Evolutionary conservation across 2,888 invertebrate species (phyloP).

Genomic region (Elegia similella): DNA sequence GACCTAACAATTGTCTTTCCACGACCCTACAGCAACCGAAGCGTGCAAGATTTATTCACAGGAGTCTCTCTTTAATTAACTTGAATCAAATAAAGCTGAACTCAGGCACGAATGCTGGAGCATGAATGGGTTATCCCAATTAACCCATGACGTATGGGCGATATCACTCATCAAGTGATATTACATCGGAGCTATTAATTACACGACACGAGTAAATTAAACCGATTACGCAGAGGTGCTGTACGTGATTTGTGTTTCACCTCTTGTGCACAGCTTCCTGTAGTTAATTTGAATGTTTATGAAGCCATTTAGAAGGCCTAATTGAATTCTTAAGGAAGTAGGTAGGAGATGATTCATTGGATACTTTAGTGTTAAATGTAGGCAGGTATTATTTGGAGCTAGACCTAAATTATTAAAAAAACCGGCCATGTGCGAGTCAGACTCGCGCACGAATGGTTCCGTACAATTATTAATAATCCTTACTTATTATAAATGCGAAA

Average conservation of each 20-base stretch:
- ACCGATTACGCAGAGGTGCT: slow-evolving; percentile 14
- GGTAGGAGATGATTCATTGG: background rate
- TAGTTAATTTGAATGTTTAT: background rate
- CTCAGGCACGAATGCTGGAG: slow-evolving; percentile 9
- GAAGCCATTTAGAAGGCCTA: background rate
- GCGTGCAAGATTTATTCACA: slow-evolving; percentile 4
- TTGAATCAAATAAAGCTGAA: slow-evolving; percentile 15
- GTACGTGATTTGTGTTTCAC: slow-evolving; percentile 17
- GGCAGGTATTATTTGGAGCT: too few relatives aligned
- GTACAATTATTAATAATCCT: too few relatives aligned
- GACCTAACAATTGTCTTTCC: background rate
- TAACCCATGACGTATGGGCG: slow-evolving; percentile 21
- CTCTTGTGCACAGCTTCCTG: background rate
- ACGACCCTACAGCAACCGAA: background rate
- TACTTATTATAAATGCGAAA: too few relatives aligned
- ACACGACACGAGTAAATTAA: slow-evolving; percentile 17
- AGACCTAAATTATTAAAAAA: too few relatives aligned
- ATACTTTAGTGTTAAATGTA: too few relatives aligned
- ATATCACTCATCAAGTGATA: slow-evolving; percentile 18
- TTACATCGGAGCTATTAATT: slow-evolving; percentile 18
- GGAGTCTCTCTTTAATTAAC: slow-evolving; percentile 14
- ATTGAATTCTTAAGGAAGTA: background rate
- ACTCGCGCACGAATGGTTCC: too few relatives aligned
- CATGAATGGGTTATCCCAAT: slow-evolving; percentile 20
- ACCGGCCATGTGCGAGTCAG: too few relatives aligned